phyloP scores from a whole-genome alignment of 1,140 invertebrate genomes.

The Caerostris darwini region DNA sequence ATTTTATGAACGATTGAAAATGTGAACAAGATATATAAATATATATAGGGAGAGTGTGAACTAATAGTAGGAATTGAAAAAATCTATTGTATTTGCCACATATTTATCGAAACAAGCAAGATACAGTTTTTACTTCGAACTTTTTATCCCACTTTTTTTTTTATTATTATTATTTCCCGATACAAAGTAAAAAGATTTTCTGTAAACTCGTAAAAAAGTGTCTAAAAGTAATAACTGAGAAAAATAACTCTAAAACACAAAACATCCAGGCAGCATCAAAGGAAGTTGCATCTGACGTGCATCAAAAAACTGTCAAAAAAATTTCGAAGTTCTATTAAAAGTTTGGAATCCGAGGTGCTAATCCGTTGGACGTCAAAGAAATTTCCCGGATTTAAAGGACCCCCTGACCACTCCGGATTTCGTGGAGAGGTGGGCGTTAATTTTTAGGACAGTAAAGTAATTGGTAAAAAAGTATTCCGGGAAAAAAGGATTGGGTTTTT shows the following conservation, averaged over 20 bases:
- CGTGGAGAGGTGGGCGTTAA: constrained; percentile 8
- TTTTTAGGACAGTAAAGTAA: constrained; percentile 60
- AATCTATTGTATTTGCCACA: too few species aligned
- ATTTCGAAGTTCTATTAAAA: constrained; percentile 70
- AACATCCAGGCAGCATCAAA: constrained; percentile 33
- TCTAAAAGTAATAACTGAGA: constrained; percentile 1
- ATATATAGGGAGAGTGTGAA: too few species aligned
- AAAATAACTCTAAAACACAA: constrained; percentile 54
- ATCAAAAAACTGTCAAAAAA: constrained; percentile 77
- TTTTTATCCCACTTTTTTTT: too few species aligned
- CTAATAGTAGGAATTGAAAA: too few species aligned
- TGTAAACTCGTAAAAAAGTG: neutral
- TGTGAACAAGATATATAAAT: too few species aligned
- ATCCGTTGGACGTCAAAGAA: constrained; percentile 75
- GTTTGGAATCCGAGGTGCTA: constrained; percentile 67
- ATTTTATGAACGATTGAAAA: too few species aligned
- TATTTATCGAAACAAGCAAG: too few species aligned
- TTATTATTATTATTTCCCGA: too few species aligned
- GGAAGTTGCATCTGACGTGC: constrained; percentile 61
- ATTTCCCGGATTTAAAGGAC: constrained; percentile 73
- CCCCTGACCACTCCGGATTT: constrained; percentile 44
- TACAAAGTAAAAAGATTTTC: neutral
- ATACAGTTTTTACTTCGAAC: too few species aligned
- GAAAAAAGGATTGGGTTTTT: constrained; percentile 56
- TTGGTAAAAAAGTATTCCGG: constrained; percentile 24